Evolutionary conservation across 2,888 invertebrate genomes (phyloP).

Genomic region (Aphidius colemani): DNA sequence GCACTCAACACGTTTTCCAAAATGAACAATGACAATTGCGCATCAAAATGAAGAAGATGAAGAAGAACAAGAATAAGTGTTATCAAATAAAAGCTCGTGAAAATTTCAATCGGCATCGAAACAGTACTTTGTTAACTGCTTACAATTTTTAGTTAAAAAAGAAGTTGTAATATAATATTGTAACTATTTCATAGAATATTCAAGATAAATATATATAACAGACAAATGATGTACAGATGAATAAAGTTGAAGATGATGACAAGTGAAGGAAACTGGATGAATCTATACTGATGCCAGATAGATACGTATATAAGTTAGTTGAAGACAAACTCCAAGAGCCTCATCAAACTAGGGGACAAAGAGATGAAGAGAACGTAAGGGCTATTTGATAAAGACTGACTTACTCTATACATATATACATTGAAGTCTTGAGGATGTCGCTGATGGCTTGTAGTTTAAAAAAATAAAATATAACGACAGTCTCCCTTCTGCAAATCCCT

Average conservation of each 20-base stretch:
- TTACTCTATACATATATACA: too few species aligned
- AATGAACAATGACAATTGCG: neutral
- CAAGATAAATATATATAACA: conserved; percentile 7
- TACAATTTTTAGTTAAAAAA: conserved; percentile 32
- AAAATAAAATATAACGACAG: conserved; percentile 11
- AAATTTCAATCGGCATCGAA: conserved; percentile 52
- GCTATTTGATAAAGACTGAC: neutral
- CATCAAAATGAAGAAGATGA: neutral
- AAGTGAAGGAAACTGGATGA: conserved; percentile 9
- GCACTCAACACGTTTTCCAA: neutral
- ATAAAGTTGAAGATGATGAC: conserved; percentile 19
- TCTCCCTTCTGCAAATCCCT: too few species aligned
- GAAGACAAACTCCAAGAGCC: neutral
- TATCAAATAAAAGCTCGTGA: conserved; percentile 3
- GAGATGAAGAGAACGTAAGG: conserved; percentile 4
- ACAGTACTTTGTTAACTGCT: conserved; percentile 48
- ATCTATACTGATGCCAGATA: neutral
- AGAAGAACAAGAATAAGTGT: conserved; percentile 20
- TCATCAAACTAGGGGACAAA: conserved; percentile 1
- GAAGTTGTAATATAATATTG: neutral
- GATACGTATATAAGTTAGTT: too few species aligned
- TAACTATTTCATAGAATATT: too few species aligned
- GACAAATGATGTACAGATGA: conserved; percentile 14
- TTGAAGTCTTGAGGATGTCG: too few species aligned
- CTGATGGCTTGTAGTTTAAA: too few species aligned